Percentiles rank a stretch among this genome's conserved stretches.
Evolutionary conservation across 2,888 invertebrate species (phyloP).

Genomic region (Phortica okadai): DNA sequence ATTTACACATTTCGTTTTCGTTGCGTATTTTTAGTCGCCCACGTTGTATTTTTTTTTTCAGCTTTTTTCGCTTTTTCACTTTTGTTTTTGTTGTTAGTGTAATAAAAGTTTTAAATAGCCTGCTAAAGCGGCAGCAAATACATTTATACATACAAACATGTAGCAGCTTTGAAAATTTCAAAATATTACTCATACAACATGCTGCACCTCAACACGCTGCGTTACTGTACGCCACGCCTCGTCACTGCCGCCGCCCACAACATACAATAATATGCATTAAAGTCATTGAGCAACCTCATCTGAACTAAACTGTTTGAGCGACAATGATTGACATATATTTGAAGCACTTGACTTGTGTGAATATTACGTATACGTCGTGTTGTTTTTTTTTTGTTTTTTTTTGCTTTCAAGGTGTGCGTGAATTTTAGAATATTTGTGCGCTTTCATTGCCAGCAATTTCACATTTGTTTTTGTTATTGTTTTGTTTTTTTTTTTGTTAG

Average conservation of each 20-base stretch:
- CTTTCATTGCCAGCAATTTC: background rate
- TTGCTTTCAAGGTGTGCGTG: background rate
- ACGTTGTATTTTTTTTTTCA: too few relatives aligned
- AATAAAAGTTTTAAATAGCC: background rate
- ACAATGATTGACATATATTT: too few relatives aligned
- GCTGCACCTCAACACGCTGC: background rate
- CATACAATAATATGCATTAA: too few relatives aligned
- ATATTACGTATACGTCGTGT: too few relatives aligned
- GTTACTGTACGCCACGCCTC: background rate
- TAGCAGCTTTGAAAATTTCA: background rate
- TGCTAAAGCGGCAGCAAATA: background rate
- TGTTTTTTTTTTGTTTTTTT: background rate
- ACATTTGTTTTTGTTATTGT: background rate
- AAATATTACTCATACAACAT: slow-evolving; percentile 20
- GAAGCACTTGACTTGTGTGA: too few relatives aligned
- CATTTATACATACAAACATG: background rate
- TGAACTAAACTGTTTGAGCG: too few relatives aligned
- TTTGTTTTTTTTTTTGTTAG: background rate
- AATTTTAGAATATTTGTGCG: too few relatives aligned
- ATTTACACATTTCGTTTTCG: background rate
- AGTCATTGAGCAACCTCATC: too few relatives aligned
- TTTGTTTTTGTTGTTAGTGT: background rate
- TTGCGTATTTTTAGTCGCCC: background rate
- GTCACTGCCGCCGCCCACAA: background rate
- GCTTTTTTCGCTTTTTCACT: background rate